These are phyloP conservation scores for Bombus superbus DNA, from an alignment of 1,140 invertebrate genomes.

Conservation along the genomic window DNA sequence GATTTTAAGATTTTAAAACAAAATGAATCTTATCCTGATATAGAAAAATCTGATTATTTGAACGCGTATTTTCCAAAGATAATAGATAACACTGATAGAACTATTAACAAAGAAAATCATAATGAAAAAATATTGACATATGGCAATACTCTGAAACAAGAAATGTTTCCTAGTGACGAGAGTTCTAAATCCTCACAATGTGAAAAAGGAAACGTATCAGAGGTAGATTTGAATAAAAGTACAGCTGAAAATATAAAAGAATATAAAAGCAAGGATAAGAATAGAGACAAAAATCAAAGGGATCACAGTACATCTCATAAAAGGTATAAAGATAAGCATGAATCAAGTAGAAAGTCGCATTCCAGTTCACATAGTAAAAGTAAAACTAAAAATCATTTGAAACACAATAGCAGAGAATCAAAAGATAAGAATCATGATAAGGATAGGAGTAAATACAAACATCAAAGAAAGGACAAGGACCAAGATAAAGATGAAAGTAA, in stretches of 20 bases:
- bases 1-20: background rate
- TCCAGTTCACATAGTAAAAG: background rate
- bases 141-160: background rate
- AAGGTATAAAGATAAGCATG: background rate
- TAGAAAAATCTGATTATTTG: background rate
- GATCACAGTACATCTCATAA: slow-evolving; percentile 11
- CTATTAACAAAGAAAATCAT: background rate
- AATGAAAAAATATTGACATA: background rate
- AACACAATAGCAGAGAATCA: background rate
- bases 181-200: background rate
- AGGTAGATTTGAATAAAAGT: slow-evolving; percentile 60
- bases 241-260: slow-evolving; percentile 29
- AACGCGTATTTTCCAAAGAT: background rate
- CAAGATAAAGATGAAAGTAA: slow-evolving; percentile 55
- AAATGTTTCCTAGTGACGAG: background rate
- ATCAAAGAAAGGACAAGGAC: slow-evolving; percentile 38
- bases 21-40: background rate
- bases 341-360: background rate
- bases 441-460: background rate
- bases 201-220: background rate
- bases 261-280: slow-evolving; percentile 52
- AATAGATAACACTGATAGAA: background rate
- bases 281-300: slow-evolving; percentile 44
- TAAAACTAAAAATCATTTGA: background rate
- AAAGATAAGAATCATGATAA: slow-evolving; percentile 6